These are phyloP conservation scores for Melanotaenia duboulayi DNA, from an alignment of 2,113 vertebrate genomes.

Conservation along the genomic window DNA sequence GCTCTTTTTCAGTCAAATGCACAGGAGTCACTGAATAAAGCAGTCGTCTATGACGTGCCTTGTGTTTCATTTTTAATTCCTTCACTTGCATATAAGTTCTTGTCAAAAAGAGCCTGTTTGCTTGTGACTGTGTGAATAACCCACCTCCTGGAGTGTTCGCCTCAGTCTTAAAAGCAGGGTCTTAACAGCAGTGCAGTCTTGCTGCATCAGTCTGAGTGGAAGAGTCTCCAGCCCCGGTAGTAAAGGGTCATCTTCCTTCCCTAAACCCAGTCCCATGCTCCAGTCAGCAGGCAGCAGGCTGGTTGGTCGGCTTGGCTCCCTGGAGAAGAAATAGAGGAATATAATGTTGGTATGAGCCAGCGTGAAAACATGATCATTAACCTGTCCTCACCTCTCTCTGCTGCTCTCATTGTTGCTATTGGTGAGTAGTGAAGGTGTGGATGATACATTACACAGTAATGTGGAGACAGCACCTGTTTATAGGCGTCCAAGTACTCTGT, in stretches of 20 bases:
- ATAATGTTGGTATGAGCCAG: conserved; percentile 33
- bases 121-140: conserved; percentile 13
- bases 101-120: neutral
- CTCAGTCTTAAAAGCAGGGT: conserved; percentile 93
- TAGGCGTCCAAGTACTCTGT: conserved; percentile 3
- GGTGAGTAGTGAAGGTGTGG: conserved; percentile 11
- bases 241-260: conserved; percentile 85
- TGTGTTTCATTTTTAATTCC: neutral
- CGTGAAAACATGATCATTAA: conserved; percentile 34
- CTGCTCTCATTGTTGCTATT: conserved; percentile 21
- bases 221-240: conserved; percentile 88
- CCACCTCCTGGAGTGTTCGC: conserved; percentile 95
- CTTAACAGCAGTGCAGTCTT: conserved; percentile 96
- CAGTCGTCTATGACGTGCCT: neutral
- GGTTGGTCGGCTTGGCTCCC: conserved; percentile 74
- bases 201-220: conserved; percentile 93
- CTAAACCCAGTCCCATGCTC: conserved; percentile 72
- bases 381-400: conserved; percentile 1
- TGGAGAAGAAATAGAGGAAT: conserved; percentile 51
- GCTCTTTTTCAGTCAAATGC: conserved; percentile 13
- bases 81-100: neutral
- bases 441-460: conserved; percentile 31
- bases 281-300: conserved; percentile 83
- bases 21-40: neutral
- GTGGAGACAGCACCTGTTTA: conserved; percentile 30